These are phyloP conservation scores for Bucorvus abyssinicus DNA, from an alignment of 2,797 vertebrate species.

Conservation along the genomic window DNA sequence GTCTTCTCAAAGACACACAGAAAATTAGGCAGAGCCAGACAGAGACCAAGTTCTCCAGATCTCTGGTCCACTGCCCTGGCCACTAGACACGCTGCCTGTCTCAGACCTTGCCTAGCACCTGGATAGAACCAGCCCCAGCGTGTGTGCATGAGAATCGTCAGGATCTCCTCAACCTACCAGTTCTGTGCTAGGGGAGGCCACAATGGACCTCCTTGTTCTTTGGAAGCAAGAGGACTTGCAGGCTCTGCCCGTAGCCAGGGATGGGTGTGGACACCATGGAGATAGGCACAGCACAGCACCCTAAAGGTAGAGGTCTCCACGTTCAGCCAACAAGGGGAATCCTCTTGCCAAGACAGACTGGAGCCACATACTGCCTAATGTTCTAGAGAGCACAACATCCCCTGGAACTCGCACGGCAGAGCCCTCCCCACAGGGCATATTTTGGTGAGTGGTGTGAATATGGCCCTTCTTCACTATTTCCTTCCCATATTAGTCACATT, in stretches of 20 bases:
- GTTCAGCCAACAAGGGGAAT: not conserved
- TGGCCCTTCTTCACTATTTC: not conserved
- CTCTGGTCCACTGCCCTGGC: not conserved
- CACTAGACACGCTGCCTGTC: not conserved
- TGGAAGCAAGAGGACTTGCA: not conserved
- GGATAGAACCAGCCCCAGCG: not conserved
- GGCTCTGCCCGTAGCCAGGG: not conserved
- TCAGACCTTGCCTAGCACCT: not conserved
- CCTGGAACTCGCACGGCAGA: not conserved
- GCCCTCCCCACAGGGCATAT: not conserved
- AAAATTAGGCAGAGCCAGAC: not conserved
- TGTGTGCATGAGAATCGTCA: fast-evolving
- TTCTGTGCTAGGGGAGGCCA: not conserved
- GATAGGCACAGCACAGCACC: not conserved
- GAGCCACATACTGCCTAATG: not conserved
- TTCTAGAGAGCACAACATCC: not conserved
- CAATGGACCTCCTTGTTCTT: not conserved
- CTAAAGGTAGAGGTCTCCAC: not conserved
- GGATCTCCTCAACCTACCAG: not conserved
- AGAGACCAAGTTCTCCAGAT: not conserved
- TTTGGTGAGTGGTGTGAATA: not conserved
- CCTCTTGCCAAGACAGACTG: not conserved
- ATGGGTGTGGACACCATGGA: not conserved
- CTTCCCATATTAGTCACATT: not conserved
- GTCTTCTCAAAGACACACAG: not conserved